These are phyloP conservation scores for Pteromalus puparum DNA, from an alignment of 1,140 invertebrate genomes.

Conservation along the genomic window DNA sequence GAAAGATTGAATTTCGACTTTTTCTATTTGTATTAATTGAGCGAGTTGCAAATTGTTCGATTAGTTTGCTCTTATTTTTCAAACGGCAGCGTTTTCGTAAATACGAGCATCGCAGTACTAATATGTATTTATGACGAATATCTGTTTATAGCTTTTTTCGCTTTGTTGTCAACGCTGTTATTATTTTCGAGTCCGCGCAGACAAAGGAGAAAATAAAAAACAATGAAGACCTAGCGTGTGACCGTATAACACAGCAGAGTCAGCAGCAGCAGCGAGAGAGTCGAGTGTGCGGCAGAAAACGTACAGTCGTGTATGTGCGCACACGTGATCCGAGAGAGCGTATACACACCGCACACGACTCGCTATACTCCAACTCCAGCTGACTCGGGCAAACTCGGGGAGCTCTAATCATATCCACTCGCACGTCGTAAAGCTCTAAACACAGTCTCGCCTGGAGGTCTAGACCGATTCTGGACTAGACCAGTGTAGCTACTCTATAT, in stretches of 20 bases:
- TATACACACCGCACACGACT: constrained; percentile 38
- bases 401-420: constrained; percentile 60
- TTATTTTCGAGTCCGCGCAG: constrained; percentile 23
- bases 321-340: constrained; percentile 29
- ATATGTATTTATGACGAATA: constrained; percentile 16
- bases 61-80: not conserved
- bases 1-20: too few relatives aligned
- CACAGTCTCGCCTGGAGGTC: constrained; percentile 68
- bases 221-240: constrained; percentile 12
- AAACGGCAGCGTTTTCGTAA: not conserved
- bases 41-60: not conserved
- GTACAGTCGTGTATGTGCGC: not conserved
- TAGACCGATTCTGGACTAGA: constrained; percentile 69
- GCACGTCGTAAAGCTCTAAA: constrained; percentile 61
- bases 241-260: constrained; percentile 27
- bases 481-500: constrained; percentile 65
- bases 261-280: constrained; percentile 15
- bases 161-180: constrained; percentile 33
- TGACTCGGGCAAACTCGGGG: constrained; percentile 56
- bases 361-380: constrained; percentile 51
- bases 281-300: not conserved
- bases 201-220: constrained; percentile 40
- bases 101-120: not conserved
- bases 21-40: too few relatives aligned
- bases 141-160: constrained; percentile 31